phyloP scores from a whole-genome alignment of 2,113 vertebrate species.

The Lasiurus borealis region DNA sequence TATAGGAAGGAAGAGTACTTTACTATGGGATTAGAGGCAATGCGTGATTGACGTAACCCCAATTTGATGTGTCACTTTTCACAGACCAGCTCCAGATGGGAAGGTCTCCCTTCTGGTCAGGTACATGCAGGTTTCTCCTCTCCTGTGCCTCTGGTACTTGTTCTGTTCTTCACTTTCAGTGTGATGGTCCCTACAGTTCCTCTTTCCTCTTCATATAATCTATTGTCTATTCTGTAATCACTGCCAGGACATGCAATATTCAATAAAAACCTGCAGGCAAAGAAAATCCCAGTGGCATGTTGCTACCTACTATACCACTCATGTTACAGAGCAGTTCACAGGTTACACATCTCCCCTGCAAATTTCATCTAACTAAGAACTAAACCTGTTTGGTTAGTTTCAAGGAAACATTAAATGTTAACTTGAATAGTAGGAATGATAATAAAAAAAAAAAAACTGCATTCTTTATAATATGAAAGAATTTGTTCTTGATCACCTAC shows the following conservation, averaged over 20 bases:
- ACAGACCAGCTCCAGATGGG: not conserved
- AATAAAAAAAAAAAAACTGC: not conserved
- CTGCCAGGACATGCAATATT: not conserved
- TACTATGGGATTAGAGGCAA: not conserved
- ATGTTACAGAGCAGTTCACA: not conserved
- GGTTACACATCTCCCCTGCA: not conserved
- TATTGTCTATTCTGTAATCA: not conserved
- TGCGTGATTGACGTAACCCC: not conserved
- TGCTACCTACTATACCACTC: not conserved
- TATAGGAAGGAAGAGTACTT: not conserved
- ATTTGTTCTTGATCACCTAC: not conserved
- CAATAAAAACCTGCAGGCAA: not conserved
- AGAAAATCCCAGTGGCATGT: not conserved
- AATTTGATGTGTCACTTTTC: not conserved
- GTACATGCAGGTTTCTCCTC: not conserved
- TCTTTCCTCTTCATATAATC: not conserved
- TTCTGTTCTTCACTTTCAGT: not conserved
- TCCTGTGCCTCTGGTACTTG: fast-evolving
- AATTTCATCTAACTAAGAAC: not conserved
- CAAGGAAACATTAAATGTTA: not conserved
- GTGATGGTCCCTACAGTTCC: not conserved
- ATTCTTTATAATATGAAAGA: not conserved
- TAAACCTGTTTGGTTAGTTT: not conserved
- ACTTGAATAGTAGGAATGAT: not conserved
- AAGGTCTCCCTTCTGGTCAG: not conserved